Evolutionary conservation across 2,113 vertebrate species (phyloP).

Genomic region (Crotalus tigris): DNA sequence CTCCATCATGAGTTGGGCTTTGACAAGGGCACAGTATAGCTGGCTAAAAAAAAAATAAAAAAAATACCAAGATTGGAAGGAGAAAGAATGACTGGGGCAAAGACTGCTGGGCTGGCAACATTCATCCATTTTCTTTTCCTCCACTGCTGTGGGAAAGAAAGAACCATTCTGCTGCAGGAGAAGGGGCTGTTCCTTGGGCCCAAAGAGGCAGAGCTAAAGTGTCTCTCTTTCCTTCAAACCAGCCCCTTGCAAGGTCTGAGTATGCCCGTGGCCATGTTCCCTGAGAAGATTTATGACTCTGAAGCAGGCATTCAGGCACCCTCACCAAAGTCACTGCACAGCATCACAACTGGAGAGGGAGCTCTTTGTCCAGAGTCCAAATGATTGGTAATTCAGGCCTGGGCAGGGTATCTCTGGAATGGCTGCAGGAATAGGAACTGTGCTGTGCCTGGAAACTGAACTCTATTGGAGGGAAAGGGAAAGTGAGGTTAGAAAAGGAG

Average conservation of each 20-base stretch:
- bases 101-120: background rate
- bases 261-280: constrained; percentile 41
- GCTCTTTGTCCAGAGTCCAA: background rate
- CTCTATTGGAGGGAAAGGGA: background rate
- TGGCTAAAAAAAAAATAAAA: background rate
- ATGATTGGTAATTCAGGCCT: background rate
- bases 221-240: background rate
- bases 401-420: constrained; percentile 13
- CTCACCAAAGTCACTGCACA: background rate
- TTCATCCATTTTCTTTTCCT: background rate
- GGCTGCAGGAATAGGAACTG: constrained; percentile 11
- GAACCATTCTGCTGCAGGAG: background rate
- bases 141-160: background rate
- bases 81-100: background rate
- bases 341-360: constrained; percentile 26
- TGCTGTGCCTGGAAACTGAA: background rate
- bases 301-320: rapidly evolving
- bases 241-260: background rate
- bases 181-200: background rate
- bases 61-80: background rate
- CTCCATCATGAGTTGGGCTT: background rate
- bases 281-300: constrained; percentile 50
- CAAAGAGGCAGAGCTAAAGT: background rate
- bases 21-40: background rate
- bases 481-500: background rate